Evolutionary conservation across 1,140 invertebrate genomes (phyloP), one percentile per base, ranked within the genome.

Genomic region (Trichogramma pretiosum): DNA sequence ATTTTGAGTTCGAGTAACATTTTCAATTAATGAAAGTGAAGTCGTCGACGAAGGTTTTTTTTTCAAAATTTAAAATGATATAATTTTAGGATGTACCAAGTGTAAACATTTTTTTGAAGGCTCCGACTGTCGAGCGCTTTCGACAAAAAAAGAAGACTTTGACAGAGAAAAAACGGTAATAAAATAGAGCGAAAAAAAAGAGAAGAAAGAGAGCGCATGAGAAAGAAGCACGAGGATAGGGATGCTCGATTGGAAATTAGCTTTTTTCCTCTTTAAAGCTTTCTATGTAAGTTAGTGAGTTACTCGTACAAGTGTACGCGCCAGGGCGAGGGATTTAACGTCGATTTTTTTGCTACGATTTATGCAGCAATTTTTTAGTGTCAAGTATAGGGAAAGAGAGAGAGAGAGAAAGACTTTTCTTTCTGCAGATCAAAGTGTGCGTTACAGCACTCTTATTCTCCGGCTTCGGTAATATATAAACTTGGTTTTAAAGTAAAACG

Each of bases 331-430:
- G 41, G 41, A 43, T 43, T 43, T 16, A 3, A 34, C 18, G 34
- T 43, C 30, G 41, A 43, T 34, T 43, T 43, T 34, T 7, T 11
- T 22, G 19, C 18, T 11, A n/a, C 10, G 41, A 43, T 43, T 43
- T 43, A 43, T 43, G 41, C 41, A 34, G 11, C 41, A 33, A 43
- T 34, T 43, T 43, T 43, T 43, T 43, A 43, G 30, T 22, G 28
- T 16, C 39, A 41, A 41, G 26, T 30, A 18, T 5, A n/a, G n/a
- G n/a, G n/a, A n/a, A n/a, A n/a, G n/a, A n/a, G n/a, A n/a, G n/a
- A n/a, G n/a, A n/a, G n/a, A n/a, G n/a, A n/a, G n/a, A 43, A 23
- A 18, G 41, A 33, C 26, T 19, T 23, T 1, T 42, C 39, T 3
- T 21, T 42, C 32, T 42, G 39, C n/a, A 21, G n/a, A 18, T 32